These are phyloP conservation scores for Amblyteles armatorius DNA, from an alignment of 2,888 invertebrate genomes.

Conservation along the genomic window DNA sequence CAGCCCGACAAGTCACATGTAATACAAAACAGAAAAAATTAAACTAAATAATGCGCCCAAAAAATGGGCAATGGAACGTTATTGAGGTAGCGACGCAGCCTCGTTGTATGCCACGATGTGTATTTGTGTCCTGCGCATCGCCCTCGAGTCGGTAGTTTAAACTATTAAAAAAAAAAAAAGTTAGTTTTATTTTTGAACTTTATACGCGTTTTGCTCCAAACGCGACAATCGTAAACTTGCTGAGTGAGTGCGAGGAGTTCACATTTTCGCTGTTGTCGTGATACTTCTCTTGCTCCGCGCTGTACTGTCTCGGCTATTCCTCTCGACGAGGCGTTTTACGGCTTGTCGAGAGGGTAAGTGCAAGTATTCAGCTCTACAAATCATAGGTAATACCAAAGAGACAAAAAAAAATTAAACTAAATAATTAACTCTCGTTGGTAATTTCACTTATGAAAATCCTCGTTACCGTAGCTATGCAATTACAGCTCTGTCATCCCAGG, in stretches of 20 bases:
- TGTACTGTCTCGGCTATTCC: constrained; percentile 23
- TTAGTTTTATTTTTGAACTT: constrained; percentile 25
- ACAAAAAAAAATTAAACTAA: neutral
- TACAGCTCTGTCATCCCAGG: neutral
- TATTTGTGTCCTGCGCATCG: constrained; percentile 5
- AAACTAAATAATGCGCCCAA: neutral
- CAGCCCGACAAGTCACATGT: too few relatives aligned
- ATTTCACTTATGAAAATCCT: neutral
- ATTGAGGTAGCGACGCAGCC: constrained; percentile 58
- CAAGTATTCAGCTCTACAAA: neutral
- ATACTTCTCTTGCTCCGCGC: neutral
- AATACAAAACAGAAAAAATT: neutral
- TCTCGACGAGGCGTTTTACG: constrained; percentile 37
- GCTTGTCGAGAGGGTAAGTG: neutral
- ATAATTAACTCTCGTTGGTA: too few relatives aligned
- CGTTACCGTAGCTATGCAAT: neutral
- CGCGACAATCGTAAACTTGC: constrained; percentile 63
- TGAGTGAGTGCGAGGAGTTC: constrained; percentile 55
- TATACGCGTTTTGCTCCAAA: constrained; percentile 42
- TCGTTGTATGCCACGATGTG: neutral
- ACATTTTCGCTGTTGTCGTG: neutral
- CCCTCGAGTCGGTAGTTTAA: neutral
- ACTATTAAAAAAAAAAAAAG: too few relatives aligned
- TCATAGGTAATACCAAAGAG: neutral
- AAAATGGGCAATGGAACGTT: constrained; percentile 9